These are phyloP conservation scores for Petrophora chlorosata DNA, from an alignment of 2,888 invertebrate genomes.

Conservation along the genomic window DNA sequence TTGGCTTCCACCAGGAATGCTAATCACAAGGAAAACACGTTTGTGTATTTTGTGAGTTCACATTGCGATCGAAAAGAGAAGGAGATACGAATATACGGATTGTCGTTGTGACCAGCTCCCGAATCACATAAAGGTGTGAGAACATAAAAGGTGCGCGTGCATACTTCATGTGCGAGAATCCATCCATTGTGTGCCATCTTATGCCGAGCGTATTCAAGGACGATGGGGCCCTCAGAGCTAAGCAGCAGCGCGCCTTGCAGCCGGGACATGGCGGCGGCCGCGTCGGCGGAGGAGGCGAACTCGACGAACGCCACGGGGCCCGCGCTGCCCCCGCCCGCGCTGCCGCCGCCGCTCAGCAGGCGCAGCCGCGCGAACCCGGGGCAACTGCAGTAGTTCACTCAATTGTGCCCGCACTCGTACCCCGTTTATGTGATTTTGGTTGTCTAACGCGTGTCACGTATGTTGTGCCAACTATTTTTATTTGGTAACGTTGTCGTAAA, in stretches of 20 bases:
- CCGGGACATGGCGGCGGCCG: conserved; percentile 95
- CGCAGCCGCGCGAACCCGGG: conserved; percentile 99
- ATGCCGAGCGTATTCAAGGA: conserved; percentile 99
- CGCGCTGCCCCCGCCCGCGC: conserved; percentile 86
- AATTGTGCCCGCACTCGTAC: conserved; percentile 71
- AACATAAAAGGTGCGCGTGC: conserved; percentile 64
- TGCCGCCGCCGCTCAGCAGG: conserved; percentile 93
- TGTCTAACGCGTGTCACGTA: conserved; percentile 8
- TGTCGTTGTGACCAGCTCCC: neutral
- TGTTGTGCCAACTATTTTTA: neutral
- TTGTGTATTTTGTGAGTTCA: too few relatives aligned
- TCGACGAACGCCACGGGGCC: conserved; percentile 98
- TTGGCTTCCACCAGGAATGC: too few relatives aligned
- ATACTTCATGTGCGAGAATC: conserved; percentile 83
- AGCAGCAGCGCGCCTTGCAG: conserved; percentile 98
- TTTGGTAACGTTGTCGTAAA: neutral
- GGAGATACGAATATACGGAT: too few relatives aligned
- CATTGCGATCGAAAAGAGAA: too few relatives aligned
- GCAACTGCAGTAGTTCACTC: conserved; percentile 91
- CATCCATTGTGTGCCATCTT: conserved; percentile 94
- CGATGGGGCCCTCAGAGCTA: conserved; percentile 98
- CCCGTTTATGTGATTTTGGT: conserved; percentile 36
- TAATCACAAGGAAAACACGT: too few relatives aligned
- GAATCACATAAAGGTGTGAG: conserved; percentile 10
- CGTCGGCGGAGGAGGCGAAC: conserved; percentile 96